phyloP scores from a whole-genome alignment of 2,888 invertebrate species.

The Eupithecia tripunctaria region DNA sequence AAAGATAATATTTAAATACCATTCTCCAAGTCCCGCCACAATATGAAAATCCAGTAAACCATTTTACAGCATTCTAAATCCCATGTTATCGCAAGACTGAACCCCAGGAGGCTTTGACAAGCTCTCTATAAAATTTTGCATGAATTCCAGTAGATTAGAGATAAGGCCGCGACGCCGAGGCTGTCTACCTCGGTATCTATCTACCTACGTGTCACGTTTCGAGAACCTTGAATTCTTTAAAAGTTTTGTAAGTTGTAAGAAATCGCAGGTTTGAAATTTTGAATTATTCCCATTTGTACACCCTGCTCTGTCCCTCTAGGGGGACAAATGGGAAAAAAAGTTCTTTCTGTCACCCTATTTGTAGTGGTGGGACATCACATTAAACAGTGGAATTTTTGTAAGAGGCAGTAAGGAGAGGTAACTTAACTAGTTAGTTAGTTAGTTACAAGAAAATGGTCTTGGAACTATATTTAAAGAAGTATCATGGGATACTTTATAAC shows the following conservation, averaged over 20 bases:
- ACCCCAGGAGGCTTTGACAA: conserved; percentile 51
- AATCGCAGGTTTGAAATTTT: too few relatives aligned
- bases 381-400: too few relatives aligned
- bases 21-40: conserved; percentile 31
- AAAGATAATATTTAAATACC: conserved; percentile 17
- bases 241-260: neutral
- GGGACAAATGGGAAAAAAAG: too few relatives aligned
- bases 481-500: too few relatives aligned
- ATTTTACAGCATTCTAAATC: conserved; percentile 60
- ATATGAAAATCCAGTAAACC: conserved; percentile 42
- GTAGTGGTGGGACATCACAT: too few relatives aligned
- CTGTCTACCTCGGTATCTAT: neutral
- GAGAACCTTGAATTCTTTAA: neutral
- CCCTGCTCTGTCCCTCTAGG: too few relatives aligned
- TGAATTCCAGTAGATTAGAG: conserved; percentile 50
- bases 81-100: conserved; percentile 59
- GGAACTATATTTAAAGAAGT: too few relatives aligned
- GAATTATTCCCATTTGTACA: too few relatives aligned
- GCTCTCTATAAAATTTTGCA: conserved; percentile 49
- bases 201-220: neutral
- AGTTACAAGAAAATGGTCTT: too few relatives aligned
- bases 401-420: too few relatives aligned
- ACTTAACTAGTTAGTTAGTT: too few relatives aligned
- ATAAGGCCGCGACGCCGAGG: conserved; percentile 41
- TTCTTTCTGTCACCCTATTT: too few relatives aligned